These are phyloP conservation scores for Lagopus muta DNA, from an alignment of 2,113 vertebrate genomes.

Conservation along the genomic window DNA sequence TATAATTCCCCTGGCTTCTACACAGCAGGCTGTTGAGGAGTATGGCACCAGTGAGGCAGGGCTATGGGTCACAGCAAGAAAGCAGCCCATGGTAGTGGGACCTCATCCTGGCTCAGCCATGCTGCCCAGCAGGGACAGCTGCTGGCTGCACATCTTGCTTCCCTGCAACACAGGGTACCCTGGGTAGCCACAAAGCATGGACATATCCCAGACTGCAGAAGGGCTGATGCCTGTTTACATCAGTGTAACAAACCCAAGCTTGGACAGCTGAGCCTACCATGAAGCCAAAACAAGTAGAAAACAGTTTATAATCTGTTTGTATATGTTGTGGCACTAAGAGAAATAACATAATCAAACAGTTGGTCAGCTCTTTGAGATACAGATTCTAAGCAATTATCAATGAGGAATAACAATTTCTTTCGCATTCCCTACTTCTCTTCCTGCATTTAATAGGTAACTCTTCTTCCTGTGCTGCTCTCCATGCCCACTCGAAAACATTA, in stretches of 20 bases:
- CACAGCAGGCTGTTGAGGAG: accelerated
- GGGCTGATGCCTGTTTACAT: neutral
- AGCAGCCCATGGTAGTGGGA: too few species aligned
- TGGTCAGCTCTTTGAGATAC: neutral
- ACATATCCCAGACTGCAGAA: neutral
- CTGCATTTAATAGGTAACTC: neutral
- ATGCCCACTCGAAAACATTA: accelerated
- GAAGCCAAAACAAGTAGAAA: neutral
- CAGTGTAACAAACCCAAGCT: neutral
- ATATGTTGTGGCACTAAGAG: neutral
- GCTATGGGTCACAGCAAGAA: neutral
- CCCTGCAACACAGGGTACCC: neutral
- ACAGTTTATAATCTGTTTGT: neutral
- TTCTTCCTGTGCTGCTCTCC: neutral
- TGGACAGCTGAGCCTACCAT: neutral
- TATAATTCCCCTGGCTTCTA: neutral
- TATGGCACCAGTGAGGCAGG: neutral
- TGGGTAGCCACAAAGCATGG: neutral
- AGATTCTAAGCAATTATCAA: neutral
- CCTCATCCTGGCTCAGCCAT: neutral
- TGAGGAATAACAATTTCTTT: neutral
- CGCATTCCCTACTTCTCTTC: neutral
- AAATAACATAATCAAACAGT: neutral
- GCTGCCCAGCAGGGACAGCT: neutral
- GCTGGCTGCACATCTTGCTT: neutral